These are phyloP conservation scores for Fundulus diaphanus DNA, from an alignment of 2,797 vertebrate species.

Conservation along the genomic window DNA sequence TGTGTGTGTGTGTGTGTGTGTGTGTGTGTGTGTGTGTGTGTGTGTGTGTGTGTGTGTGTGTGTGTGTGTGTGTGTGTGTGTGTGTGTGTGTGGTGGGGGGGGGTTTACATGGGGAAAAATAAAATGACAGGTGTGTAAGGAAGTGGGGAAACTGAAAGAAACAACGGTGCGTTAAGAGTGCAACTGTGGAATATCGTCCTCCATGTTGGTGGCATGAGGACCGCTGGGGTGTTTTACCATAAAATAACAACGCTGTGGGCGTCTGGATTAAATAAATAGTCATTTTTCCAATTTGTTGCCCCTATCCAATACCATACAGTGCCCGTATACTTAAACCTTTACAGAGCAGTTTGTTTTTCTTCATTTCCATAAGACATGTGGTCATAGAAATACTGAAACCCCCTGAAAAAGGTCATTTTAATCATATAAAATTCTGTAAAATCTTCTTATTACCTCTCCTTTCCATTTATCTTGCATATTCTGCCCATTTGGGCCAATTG, in stretches of 20 bases:
- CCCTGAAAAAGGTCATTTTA: neutral
- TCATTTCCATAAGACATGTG: neutral
- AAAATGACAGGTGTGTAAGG: conserved; percentile 4
- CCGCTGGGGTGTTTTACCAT: neutral
- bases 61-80: neutral
- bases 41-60: neutral
- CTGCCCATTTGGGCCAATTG: neutral
- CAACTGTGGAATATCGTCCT: neutral
- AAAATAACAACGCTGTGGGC: too few relatives aligned
- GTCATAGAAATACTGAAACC: neutral
- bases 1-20: neutral
- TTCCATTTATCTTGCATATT: neutral
- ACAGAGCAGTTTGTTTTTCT: neutral
- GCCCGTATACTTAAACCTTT: too few relatives aligned
- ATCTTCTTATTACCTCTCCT: neutral
- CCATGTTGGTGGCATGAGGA: neutral
- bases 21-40: neutral
- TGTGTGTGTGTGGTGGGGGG: neutral
- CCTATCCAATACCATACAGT: neutral
- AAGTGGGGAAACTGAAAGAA: neutral
- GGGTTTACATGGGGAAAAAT: neutral
- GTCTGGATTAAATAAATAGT: too few relatives aligned
- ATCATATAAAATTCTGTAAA: neutral
- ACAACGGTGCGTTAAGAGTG: neutral
- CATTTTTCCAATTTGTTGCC: too few relatives aligned